phyloP scores from a whole-genome alignment of 2,797 vertebrate genomes.

The Ataeniobius toweri region DNA sequence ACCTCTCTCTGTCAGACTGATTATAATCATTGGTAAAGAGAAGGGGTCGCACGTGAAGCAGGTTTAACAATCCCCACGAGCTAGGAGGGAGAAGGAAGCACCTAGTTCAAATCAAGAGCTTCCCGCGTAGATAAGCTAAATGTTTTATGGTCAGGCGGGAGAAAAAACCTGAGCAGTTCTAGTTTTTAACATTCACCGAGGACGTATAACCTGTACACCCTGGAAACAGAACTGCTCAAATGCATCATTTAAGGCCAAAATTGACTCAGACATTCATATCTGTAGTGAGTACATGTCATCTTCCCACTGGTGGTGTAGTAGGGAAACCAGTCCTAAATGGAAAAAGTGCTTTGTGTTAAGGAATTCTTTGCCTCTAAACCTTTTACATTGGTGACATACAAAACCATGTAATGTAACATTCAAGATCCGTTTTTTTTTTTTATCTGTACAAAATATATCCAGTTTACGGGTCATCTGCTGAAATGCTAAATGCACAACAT shows the following conservation, averaged over 20 bases:
- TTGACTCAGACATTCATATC: neutral
- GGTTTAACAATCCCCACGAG: no score
- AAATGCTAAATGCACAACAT: slow-evolving; percentile 12
- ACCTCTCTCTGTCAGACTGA: no score
- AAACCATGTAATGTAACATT: slow-evolving; percentile 1
- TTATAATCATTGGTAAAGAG: no score
- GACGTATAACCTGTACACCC: neutral
- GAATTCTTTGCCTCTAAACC: neutral
- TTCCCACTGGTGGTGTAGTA: neutral
- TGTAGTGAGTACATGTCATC: neutral
- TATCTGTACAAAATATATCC: neutral
- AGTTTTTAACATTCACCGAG: neutral
- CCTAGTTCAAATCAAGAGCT: neutral
- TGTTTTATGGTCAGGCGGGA: neutral
- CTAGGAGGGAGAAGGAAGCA: neutral
- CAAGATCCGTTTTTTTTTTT: slow-evolving; percentile 5
- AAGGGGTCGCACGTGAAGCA: no score
- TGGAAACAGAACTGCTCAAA: neutral
- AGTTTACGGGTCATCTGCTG: neutral
- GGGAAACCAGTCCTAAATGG: neutral
- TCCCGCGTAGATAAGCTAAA: neutral
- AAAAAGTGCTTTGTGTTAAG: no score
- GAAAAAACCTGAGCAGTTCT: neutral
- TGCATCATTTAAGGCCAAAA: neutral
- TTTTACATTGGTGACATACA: neutral